Conservation (phyloP, 1,140 invertebrate species). For the Cotesia vestalis region DNA sequence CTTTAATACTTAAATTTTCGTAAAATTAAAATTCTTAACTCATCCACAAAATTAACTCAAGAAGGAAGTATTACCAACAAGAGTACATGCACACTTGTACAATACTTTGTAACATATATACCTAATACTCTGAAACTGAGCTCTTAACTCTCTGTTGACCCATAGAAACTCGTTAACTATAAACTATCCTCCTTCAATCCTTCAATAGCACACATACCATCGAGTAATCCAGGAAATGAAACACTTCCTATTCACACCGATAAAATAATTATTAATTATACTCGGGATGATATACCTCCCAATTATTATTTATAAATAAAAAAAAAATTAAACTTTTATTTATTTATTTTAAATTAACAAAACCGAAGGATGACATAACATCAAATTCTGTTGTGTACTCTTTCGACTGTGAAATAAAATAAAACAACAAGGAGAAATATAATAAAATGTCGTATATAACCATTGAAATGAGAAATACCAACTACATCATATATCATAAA, state of each 20-base stretch:
- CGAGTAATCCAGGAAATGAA: background rate
- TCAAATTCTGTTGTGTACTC: too few species aligned
- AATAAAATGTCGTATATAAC: background rate
- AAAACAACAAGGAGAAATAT: background rate
- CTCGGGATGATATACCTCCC: too few species aligned
- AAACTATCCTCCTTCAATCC: too few species aligned
- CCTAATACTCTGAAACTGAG: background rate
- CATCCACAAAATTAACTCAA: slow-evolving; percentile 11
- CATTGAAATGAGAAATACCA: background rate
- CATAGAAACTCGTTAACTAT: slow-evolving; percentile 37
- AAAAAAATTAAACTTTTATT: too few species aligned
- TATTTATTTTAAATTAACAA: too few species aligned
- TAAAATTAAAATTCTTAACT: background rate
- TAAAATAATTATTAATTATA: too few species aligned
- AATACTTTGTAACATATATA: too few species aligned
- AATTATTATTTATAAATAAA: too few species aligned
- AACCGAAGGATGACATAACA: too few species aligned
- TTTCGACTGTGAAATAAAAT: too few species aligned
- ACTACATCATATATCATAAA: background rate
- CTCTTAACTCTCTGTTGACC: slow-evolving; percentile 19
- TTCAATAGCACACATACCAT: background rate
- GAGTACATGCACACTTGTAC: background rate
- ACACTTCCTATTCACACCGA: slow-evolving; percentile 4
- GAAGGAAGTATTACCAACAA: slow-evolving; percentile 20
- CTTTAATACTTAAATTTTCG: background rate